Evolutionary conservation across 2,797 vertebrate genomes (phyloP).

Genomic region (Sphenopsis melanotis): DNA sequence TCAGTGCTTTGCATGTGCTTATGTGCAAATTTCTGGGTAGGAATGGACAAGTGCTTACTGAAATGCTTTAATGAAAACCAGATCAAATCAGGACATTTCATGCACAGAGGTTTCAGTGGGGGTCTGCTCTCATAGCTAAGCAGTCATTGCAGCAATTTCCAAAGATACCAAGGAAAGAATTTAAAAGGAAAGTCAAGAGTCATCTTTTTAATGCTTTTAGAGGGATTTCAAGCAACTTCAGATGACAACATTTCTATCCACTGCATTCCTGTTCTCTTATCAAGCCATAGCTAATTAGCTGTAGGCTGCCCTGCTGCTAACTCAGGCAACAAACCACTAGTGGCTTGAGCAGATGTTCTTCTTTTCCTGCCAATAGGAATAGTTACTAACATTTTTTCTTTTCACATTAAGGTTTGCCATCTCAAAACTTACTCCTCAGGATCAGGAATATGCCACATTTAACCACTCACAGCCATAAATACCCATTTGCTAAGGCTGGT

Average conservation of each 20-base stretch:
- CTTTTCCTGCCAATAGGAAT: slow-evolving; percentile 36
- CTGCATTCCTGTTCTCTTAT: not conserved
- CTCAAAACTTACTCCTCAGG: not conserved
- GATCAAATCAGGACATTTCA: not conserved
- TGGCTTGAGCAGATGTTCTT: slow-evolving; percentile 57
- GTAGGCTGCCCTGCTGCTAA: slow-evolving; percentile 47
- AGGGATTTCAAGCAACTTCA: not conserved
- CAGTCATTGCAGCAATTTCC: not conserved
- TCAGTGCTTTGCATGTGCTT: not conserved
- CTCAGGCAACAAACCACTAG: slow-evolving; percentile 45
- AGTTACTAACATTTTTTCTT: not conserved
- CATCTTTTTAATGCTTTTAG: not conserved
- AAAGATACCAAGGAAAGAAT: not conserved
- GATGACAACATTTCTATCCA: not conserved
- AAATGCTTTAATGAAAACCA: not conserved
- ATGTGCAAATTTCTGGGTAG: not conserved
- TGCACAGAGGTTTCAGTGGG: not conserved
- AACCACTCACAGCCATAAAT: not conserved
- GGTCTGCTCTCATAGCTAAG: not conserved
- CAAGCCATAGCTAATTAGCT: slow-evolving; percentile 31
- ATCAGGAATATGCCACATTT: not conserved
- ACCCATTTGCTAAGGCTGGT: not conserved
- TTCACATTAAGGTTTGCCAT: not conserved
- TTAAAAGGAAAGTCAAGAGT: not conserved
- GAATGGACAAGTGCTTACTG: not conserved